Base-by-base conservation (phyloP, 2,888 invertebrate genomes). In the Onchidella celtica region DNA sequence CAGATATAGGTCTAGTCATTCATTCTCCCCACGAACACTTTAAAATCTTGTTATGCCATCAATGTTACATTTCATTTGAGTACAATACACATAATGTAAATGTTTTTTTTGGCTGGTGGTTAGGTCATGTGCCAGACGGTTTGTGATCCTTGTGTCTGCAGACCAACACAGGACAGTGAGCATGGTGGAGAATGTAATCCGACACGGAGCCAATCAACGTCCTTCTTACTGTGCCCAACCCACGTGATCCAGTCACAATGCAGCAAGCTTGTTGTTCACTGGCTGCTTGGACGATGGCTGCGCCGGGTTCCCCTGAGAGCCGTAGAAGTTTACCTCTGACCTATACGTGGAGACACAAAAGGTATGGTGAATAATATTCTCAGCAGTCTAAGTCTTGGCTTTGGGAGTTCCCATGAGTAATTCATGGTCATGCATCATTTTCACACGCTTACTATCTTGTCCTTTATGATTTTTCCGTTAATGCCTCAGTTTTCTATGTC, bases 111-210 rank as follows among this genome's bases (percentile, higher is more conserved):
- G n/a, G n/a, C n/a, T n/a, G n/a, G n/a, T n/a, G n/a, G n/a, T n/a
- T n/a, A n/a, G n/a, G n/a, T n/a, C n/a, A n/a, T n/a, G n/a, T n/a
- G n/a, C n/a, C n/a, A n/a, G n/a, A n/a, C n/a, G n/a, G 17, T 21
- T 72, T 74, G 0, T 24, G n/a, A 9, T 80, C 73, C 69, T 83
- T 83, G 66, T 83, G 79, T 9, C 81, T 59, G 55, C 84, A 84
- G 55, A 85, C 75, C 24, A 85, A 75, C 21, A 85, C 85, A 17
- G 85, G 84, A 3, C 83, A 82, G 75, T 79, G 80, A 11, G 85
- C 79, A 47, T 85, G 85, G 65, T 85, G 84, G 32, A 85, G 79
- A 63, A 85, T 81, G 81, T 85, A 85, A 79, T 85, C 84, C 11
- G 84, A 84, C 59, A 85, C 85, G 11, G 84, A 84, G 59, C 85